Evolutionary conservation across 2,113 vertebrate genomes (phyloP).

Genomic region (Drymodes brunneopygia): DNA sequence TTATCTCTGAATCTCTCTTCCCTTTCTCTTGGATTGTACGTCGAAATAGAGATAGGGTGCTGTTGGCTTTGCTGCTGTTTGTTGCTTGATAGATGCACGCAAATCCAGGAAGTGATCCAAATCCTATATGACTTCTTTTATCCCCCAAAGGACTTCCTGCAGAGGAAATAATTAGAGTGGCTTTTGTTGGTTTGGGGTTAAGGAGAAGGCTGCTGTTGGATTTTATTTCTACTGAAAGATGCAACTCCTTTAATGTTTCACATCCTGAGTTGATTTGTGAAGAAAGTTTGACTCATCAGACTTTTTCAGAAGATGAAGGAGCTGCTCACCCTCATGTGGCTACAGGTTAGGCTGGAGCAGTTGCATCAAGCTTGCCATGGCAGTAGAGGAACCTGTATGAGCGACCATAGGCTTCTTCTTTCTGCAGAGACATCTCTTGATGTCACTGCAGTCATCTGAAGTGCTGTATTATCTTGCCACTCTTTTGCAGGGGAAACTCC

Average conservation of each 20-base stretch:
- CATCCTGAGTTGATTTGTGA: conserved; percentile 50
- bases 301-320: not conserved
- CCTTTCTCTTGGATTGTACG: conserved; percentile 21
- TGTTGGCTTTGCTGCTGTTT: conserved; percentile 21
- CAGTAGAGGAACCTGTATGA: not conserved
- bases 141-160: conserved; percentile 64
- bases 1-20: not conserved
- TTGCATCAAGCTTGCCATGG: not conserved
- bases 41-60: not conserved
- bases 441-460: not conserved
- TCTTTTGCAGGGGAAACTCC: not conserved
- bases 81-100: conserved; percentile 18
- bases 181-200: not conserved
- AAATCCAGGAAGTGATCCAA: conserved; percentile 61
- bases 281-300: conserved; percentile 35
- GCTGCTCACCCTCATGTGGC: not conserved
- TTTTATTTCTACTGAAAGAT: conserved; percentile 59
- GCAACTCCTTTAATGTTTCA: conserved; percentile 52
- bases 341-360: not conserved
- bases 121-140: conserved; percentile 67
- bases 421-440: not conserved
- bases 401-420: not conserved
- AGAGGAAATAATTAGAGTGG: conserved; percentile 64
- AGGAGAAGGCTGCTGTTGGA: conserved; percentile 15
- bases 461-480: not conserved